Percentiles rank a stretch among this genome's conserved stretches.
Evolutionary conservation across 2,113 vertebrate species (phyloP).

Genomic region (Plectropomus leopardus): DNA sequence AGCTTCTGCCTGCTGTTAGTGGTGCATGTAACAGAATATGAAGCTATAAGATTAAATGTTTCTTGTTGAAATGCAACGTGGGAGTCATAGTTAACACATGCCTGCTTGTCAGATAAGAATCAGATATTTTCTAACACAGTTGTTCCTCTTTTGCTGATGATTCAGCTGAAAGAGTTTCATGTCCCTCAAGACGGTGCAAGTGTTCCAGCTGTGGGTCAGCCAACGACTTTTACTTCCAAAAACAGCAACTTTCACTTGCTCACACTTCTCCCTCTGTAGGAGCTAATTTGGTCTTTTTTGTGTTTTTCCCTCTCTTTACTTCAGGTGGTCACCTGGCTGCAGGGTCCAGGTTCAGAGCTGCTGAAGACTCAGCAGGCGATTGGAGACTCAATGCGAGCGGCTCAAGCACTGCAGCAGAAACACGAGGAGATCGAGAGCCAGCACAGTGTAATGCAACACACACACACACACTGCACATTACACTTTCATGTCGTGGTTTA

Average conservation of each 20-base stretch:
- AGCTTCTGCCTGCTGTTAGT: too few species aligned
- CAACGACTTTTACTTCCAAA: too few species aligned
- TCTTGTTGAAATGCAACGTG: background rate
- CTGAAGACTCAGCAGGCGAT: conserved; percentile 96
- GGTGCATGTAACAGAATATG: background rate
- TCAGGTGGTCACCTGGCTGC: conserved; percentile 98
- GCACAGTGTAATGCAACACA: conserved; percentile 91
- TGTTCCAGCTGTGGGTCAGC: too few species aligned
- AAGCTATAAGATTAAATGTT: background rate
- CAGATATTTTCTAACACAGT: background rate
- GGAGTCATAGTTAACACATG: background rate
- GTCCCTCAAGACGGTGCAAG: too few species aligned
- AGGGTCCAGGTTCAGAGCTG: conserved; percentile 97
- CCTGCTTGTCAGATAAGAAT: background rate
- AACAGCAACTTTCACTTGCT: background rate
- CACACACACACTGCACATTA: background rate
- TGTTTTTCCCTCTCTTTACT: background rate
- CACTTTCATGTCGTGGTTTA: too few species aligned
- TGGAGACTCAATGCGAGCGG: conserved; percentile 95
- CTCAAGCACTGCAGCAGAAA: conserved; percentile 97
- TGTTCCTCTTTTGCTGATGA: too few species aligned
- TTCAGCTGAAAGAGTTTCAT: too few species aligned
- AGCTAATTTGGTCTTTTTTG: background rate
- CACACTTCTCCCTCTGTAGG: background rate
- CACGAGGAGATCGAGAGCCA: conserved; percentile 99